These are phyloP conservation scores for Amblyopsis hoosieri DNA, from an alignment of 2,797 vertebrate species.

Conservation along the genomic window DNA sequence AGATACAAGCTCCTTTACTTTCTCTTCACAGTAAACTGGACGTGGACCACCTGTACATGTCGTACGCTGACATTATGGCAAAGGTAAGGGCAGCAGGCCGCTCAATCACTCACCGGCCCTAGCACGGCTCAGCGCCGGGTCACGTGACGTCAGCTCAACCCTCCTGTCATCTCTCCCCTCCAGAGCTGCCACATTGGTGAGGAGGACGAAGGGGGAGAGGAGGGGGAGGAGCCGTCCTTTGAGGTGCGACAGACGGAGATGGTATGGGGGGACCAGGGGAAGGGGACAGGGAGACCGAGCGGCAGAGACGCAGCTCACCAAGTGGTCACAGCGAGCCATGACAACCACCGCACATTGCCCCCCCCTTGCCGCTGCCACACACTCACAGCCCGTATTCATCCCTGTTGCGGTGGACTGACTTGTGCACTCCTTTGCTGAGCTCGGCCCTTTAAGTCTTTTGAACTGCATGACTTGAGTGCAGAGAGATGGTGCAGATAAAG, in stretches of 20 bases:
- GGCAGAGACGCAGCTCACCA: constrained; percentile 63
- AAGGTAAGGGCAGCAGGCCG: constrained; percentile 76
- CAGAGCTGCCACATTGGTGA: constrained; percentile 94
- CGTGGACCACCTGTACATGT: constrained; percentile 92
- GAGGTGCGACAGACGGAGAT: constrained; percentile 88
- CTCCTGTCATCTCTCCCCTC: neutral
- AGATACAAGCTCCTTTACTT: neutral
- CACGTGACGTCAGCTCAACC: neutral
- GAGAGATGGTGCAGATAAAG: constrained; percentile 71
- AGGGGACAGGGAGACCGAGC: constrained; percentile 73
- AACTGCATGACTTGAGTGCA: constrained; percentile 72
- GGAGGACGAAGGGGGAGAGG: constrained; percentile 81
- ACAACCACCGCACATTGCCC: constrained; percentile 47
- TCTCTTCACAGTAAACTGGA: constrained; percentile 86
- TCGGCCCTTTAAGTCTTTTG: constrained; percentile 40
- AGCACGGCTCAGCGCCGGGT: neutral
- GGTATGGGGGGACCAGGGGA: constrained; percentile 83
- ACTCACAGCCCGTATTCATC: constrained; percentile 59
- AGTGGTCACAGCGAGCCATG: constrained; percentile 68
- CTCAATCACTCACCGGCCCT: neutral
- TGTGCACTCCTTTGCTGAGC: constrained; percentile 79
- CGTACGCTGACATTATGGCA: constrained; percentile 96
- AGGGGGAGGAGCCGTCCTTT: constrained; percentile 85
- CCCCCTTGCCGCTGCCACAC: constrained; percentile 24
- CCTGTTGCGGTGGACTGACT: constrained; percentile 73